These are phyloP conservation scores for Acanthurus leucopareius DNA, from an alignment of 2,797 vertebrate genomes.

Conservation along the genomic window DNA sequence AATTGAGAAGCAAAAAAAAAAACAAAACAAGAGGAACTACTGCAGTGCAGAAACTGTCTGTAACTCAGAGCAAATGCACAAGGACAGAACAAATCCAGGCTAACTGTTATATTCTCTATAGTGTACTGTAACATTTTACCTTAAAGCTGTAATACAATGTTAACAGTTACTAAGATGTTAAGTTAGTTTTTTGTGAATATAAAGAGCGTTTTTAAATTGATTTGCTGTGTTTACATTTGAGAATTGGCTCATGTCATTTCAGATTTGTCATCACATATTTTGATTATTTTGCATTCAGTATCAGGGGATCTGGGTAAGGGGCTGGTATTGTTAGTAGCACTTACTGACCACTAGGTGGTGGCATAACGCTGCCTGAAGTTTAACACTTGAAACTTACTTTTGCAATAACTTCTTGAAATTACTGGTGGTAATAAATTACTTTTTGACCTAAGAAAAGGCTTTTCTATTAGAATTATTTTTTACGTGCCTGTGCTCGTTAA, in stretches of 20 bases:
- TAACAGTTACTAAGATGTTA: too few relatives aligned
- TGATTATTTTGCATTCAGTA: too few relatives aligned
- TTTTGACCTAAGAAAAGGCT: neutral
- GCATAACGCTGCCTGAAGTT: neutral
- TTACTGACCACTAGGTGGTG: slow-evolving; percentile 58
- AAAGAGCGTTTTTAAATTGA: neutral
- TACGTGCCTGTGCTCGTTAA: neutral
- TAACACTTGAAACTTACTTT: too few relatives aligned
- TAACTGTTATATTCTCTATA: too few relatives aligned
- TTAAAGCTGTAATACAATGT: neutral
- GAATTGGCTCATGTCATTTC: too few relatives aligned
- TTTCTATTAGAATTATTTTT: neutral
- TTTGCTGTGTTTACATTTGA: neutral
- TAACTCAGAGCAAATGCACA: neutral
- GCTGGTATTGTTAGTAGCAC: neutral
- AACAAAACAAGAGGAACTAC: neutral
- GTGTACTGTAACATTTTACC: neutral
- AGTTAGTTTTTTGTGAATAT: neutral
- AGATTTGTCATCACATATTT: too few relatives aligned
- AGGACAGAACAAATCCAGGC: too few relatives aligned
- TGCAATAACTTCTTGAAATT: too few relatives aligned
- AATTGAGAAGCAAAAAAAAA: too few relatives aligned
- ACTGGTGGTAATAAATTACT: neutral
- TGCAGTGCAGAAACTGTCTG: neutral
- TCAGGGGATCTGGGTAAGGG: neutral